Evolutionary conservation across 2,113 vertebrate genomes (phyloP).

Genomic region (Trochalopteron elliotii): DNA sequence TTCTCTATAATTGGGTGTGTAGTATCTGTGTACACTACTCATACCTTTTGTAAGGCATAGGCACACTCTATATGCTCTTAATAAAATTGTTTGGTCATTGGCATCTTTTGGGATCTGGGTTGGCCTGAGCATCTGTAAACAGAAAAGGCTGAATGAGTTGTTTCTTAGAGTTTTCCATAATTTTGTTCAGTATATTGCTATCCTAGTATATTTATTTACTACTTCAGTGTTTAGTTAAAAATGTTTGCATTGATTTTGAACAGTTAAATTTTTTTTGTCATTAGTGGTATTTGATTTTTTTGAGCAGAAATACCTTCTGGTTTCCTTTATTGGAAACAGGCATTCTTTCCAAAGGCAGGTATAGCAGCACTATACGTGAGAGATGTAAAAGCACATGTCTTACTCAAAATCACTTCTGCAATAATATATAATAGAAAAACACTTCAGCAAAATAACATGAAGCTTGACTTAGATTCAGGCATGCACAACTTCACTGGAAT

Average conservation of each 20-base stretch:
- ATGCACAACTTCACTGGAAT: not conserved
- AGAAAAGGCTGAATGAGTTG: not conserved
- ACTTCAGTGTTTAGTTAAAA: not conserved
- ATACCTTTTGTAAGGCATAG: not conserved
- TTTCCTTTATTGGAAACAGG: not conserved
- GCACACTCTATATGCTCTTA: not conserved
- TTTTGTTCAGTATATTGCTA: not conserved
- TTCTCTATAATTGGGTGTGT: not conserved
- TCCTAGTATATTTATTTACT: not conserved
- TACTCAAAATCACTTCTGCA: not conserved
- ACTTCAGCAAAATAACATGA: not conserved
- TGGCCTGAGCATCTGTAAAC: not conserved
- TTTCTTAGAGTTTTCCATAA: not conserved
- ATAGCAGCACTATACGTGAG: not conserved
- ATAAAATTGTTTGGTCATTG: not conserved
- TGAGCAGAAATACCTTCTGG: not conserved
- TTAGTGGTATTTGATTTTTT: not conserved
- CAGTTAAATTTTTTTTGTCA: not conserved
- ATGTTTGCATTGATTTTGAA: not conserved
- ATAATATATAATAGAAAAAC: not conserved
- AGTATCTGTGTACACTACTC: not conserved
- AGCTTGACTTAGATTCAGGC: not conserved
- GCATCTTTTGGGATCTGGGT: not conserved
- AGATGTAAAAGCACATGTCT: not conserved
- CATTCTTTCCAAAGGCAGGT: not conserved